Evolutionary conservation across 2,797 vertebrate species (phyloP).

Genomic region (Notolabrus celidotus): DNA sequence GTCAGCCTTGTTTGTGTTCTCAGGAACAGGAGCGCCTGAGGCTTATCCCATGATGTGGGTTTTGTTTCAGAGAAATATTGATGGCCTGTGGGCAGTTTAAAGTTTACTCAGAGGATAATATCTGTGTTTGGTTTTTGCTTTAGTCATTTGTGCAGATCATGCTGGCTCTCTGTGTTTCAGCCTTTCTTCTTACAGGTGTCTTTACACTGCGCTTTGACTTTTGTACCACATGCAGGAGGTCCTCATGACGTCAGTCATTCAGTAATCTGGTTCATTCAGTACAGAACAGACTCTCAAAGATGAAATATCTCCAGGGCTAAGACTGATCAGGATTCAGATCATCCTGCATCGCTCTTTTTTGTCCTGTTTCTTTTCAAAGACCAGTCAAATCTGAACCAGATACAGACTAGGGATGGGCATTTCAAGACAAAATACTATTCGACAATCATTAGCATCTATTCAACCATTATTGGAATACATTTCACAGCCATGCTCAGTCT

Average conservation of each 20-base stretch:
- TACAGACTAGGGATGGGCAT: too few species aligned
- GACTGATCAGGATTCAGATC: too few species aligned
- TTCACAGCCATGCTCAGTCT: too few species aligned
- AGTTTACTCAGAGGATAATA: conserved; percentile 21
- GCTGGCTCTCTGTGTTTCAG: background rate
- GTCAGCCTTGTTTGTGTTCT: conserved; percentile 38
- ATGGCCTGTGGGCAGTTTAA: conserved; percentile 1
- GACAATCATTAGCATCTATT: too few species aligned
- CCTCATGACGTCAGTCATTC: too few species aligned
- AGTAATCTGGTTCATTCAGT: too few species aligned
- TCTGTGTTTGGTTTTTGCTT: conserved; percentile 1
- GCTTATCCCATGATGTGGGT: conserved; percentile 12
- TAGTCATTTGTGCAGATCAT: conserved; percentile 2
- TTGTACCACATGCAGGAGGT: background rate
- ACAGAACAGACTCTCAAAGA: background rate
- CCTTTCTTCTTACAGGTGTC: background rate
- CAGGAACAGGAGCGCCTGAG: conserved; percentile 6
- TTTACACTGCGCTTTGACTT: background rate
- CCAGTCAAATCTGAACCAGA: too few species aligned
- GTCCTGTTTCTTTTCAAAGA: too few species aligned
- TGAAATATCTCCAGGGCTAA: too few species aligned
- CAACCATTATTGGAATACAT: too few species aligned
- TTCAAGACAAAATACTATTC: too few species aligned
- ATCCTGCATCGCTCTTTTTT: too few species aligned
- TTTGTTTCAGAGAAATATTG: conserved; percentile 4